A percentile compares a stretch with the other conserved stretches of the same genome.
phyloP scores from a whole-genome alignment of 2,888 invertebrate species.

The Calameuta filiformis region DNA sequence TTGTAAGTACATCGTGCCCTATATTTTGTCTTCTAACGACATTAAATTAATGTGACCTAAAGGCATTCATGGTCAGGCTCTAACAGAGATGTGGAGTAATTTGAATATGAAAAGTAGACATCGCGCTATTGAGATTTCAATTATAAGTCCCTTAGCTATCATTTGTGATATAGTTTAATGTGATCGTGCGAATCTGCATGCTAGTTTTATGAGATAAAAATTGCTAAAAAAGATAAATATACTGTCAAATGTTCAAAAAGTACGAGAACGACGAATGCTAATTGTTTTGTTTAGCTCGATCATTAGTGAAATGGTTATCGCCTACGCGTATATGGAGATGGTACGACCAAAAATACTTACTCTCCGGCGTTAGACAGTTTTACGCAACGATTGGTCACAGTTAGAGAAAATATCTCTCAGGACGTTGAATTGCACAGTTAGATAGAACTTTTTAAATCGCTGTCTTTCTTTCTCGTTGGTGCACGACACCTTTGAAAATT shows the following conservation, averaged over 20 bases:
- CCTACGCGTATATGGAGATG: constrained; percentile 13
- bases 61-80: too few species aligned
- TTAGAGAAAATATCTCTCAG: not conserved
- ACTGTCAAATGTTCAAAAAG: constrained; percentile 7
- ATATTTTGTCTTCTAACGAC: not conserved
- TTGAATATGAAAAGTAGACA: not conserved
- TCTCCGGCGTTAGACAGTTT: constrained; percentile 40
- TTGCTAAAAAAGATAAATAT: not conserved
- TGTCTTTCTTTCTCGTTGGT: not conserved
- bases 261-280: constrained; percentile 3
- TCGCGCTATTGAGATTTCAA: not conserved
- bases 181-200: not conserved
- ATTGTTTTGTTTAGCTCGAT: constrained; percentile 19
- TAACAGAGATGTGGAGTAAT: not conserved
- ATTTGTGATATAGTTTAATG: not conserved
- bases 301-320: constrained; percentile 21
- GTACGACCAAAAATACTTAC: constrained; percentile 29
- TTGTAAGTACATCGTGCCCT: not conserved
- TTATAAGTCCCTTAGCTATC: not conserved
- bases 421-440: not conserved
- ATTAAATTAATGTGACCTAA: not conserved
- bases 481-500: not conserved
- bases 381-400: not conserved
- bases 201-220: not conserved
- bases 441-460: not conserved